Evolutionary conservation across 2,888 invertebrate species (phyloP), one percentile per base, ranked within the genome.

Genomic region (Trissoscelio sp.): DNA sequence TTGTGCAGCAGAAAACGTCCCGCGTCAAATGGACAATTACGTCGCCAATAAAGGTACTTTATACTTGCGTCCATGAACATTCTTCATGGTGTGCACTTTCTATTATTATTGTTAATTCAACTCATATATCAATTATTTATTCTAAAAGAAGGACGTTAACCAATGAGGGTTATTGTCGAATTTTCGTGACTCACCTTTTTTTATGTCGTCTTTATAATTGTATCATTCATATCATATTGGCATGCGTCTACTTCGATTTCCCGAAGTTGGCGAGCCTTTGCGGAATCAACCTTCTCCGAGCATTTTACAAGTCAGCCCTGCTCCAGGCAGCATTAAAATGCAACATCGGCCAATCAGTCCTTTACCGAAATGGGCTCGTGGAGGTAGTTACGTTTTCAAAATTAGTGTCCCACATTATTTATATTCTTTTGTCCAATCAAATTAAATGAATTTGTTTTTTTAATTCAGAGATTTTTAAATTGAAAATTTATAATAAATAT

Each of bases 281-380:
- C 91, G 93, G 89, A 92, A 92, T 86, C 92, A 92, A 83, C 93
- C 93, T 79, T 92, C 89, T 72, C 92, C 92, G 73, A 89, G 91
- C 86, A 91, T 92, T 88, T 88, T 90, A 85, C 91, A 92, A 85
- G 88, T 92, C 81, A 92, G 92, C 86, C 92, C 92, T 73, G 85
- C 85, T 83, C 87, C 90, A 79, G 85, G 84, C 77, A 83, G 84
- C 82, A 85, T 84, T 86, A 88, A 88, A 86, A 88, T 89, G 60
- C 91, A 91, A 81, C 91, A 90, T 81, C 91, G 93, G 73, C 91
- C 93, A 73, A 88, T 93, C 88, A 93, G 93, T 88, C 93, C 94
- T 62, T 91, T 94, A 85, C 94, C 94, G 69, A 93, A 92, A 88
- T 93, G 93, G 93, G 93, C 93, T 72, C 91, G 93, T 93, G 89